phyloP scores from a whole-genome alignment of 2,888 invertebrate species.

The Agrochola lychnidis region DNA sequence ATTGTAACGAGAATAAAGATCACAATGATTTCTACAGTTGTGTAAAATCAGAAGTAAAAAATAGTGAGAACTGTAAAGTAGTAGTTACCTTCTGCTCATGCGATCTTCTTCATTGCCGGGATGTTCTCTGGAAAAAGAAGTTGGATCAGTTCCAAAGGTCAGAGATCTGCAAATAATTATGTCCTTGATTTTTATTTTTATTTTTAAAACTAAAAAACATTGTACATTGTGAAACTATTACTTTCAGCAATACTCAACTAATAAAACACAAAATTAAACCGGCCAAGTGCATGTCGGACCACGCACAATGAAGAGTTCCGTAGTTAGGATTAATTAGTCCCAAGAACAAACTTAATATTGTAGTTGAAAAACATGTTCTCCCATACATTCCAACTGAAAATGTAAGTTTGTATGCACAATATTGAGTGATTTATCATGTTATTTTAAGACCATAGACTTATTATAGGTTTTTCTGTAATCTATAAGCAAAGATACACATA shows the following conservation, averaged over 20 bases:
- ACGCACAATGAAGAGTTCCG: too few species aligned
- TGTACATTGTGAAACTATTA: not conserved
- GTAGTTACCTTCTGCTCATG: conserved; percentile 65
- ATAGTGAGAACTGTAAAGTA: not conserved
- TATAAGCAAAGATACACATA: too few species aligned
- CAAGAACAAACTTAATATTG: too few species aligned
- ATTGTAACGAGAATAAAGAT: not conserved
- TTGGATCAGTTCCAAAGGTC: conserved; percentile 28
- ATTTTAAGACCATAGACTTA: too few species aligned
- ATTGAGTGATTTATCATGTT: too few species aligned
- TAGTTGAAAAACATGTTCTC: too few species aligned
- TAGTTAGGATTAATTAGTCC: too few species aligned
- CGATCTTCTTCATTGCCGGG: conserved; percentile 66
- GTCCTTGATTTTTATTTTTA: not conserved
- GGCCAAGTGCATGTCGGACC: too few species aligned
- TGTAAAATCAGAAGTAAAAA: not conserved
- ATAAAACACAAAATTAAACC: not conserved
- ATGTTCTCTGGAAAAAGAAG: conserved; percentile 67
- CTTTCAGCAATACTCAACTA: not conserved
- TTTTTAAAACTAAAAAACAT: not conserved
- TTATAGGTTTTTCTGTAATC: too few species aligned
- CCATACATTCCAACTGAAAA: too few species aligned
- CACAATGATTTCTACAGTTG: not conserved
- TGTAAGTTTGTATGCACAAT: too few species aligned
- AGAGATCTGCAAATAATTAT: conserved; percentile 22